These are phyloP conservation scores for Acropternis orthonyx DNA, from an alignment of 2,797 vertebrate genomes.

Conservation along the genomic window DNA sequence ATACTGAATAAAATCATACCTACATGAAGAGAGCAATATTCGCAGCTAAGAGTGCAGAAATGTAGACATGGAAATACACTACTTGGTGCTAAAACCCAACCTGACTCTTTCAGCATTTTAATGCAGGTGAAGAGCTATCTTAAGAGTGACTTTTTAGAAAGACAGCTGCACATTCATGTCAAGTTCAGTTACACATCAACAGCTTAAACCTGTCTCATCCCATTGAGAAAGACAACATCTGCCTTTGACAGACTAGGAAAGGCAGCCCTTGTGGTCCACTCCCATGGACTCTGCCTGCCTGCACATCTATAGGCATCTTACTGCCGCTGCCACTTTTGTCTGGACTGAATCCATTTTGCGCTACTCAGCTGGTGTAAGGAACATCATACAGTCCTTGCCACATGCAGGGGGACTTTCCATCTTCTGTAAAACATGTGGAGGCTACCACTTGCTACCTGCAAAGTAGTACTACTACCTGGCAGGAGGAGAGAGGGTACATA, in stretches of 20 bases:
- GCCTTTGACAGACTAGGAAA: neutral
- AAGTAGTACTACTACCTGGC: neutral
- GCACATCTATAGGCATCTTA: neutral
- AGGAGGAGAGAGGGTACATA: neutral
- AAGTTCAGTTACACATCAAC: neutral
- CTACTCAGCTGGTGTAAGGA: neutral
- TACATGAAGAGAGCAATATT: neutral
- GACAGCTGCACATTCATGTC: neutral
- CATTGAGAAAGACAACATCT: accelerated
- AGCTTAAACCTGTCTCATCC: neutral
- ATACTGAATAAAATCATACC: neutral
- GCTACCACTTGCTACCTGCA: neutral
- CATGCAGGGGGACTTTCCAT: neutral
- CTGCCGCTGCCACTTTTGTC: neutral
- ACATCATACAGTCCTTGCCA: neutral
- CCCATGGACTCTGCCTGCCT: neutral
- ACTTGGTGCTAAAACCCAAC: neutral
- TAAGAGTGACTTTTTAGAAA: neutral
- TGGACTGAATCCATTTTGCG: neutral
- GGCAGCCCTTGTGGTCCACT: neutral
- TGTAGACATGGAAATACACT: neutral
- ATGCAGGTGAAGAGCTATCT: neutral
- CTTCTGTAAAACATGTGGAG: neutral
- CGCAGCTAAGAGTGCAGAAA: neutral
- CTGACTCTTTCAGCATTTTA: neutral